Base-by-base conservation (phyloP, 2,797 vertebrate genomes). In the Dryobates pubescens region DNA sequence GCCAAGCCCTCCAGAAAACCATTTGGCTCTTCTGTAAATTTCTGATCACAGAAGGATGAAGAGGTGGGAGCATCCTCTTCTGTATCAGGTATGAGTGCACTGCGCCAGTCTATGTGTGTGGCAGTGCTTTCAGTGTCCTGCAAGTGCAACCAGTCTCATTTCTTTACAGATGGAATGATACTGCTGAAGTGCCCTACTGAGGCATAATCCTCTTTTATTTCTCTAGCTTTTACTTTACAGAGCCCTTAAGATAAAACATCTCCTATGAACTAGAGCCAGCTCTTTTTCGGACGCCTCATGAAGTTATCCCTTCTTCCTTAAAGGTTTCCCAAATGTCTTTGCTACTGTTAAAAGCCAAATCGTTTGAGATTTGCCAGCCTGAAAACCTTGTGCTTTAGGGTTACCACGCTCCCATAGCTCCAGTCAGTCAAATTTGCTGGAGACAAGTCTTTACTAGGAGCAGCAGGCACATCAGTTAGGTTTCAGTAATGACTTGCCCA, bases 241-340 rank as follows among this genome's bases (percentile, higher is more conserved):
- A 54, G 15, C n/a, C 38, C 68, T 78, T 69, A 85, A 67, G 32
- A 75, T 13, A 62, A 82, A 86, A 71, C 17, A 43, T 64, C 45
- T 82, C 34, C 51, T 32, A 13, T 2, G 11, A 87, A 80, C 47
- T 76, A 83, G 22, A 93, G 43, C 38, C 73, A 87, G 12, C 12
- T 76, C 53, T 67, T 78, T 29, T 69, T 92, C 85, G 73, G 56
- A 92, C 83, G 96, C 71, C 53, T 94, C 62, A 29, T 93, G 79
- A 93, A 90, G 56, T 75, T 91, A 69, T 78, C 51, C 47, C 29
- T 56, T 2, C 43, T 90, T 92, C 65, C 72, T 90, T 89, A 80
- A 80, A 67, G 17, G 43, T 69, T 91, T 92, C 59, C 57, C 69
- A 65, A 36, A 82, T 89, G 20, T 29, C 34, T 57, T 69, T 89